Base-by-base conservation (phyloP, 2,797 vertebrate species). In the Poeciliopsis paucimaculata region DNA sequence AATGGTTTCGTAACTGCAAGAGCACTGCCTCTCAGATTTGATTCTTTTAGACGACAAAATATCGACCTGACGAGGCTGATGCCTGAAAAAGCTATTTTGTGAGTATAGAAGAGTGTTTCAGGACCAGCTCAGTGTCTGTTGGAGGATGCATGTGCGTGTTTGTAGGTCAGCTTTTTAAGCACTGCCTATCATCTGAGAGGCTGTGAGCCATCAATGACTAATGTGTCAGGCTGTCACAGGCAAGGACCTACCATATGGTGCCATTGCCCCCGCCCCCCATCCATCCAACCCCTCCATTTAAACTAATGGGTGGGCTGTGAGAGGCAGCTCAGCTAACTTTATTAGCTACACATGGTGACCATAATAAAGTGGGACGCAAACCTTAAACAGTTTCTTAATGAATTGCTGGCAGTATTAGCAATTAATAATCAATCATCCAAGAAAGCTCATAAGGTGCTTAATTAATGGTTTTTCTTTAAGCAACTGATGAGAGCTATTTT, bases 171-270 rank as follows among this genome's bases (percentile, higher is more conserved):
- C 53, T 82, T 92, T 91, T 90, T 90, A 92, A 92, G 90, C 86
- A 86, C 86, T 91, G 92, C 88, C 89, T 91, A 93, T 93, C 89
- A 92, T 92, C 90, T 78, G 80, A 93, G 90, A 92, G 90, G 89
- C 91, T 93, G 86, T 85, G 85, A 94, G 89, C 91, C 92, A 94
- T 94, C 93, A 93, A 91, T 95, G 92, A 94, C 93, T 94, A 93
- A 95, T 94, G 93, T 92, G 90, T 93, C 91, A 93, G 92, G 91
- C 92, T 93, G 92, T 94, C 93, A 93, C 92, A 92, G 91, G 93
- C 90, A 93, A 93, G 92, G 91, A 90, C 91, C 90, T 77, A 87
- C 93, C 92, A 95, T 94, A 94, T 94, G 94, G 92, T 47, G 64
- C 89, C 86, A 86, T 77, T 81, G 79, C 72, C 78, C 77, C 86